Base-by-base conservation (phyloP, 1,140 invertebrate species). In the Euwallacea fornicatus region DNA sequence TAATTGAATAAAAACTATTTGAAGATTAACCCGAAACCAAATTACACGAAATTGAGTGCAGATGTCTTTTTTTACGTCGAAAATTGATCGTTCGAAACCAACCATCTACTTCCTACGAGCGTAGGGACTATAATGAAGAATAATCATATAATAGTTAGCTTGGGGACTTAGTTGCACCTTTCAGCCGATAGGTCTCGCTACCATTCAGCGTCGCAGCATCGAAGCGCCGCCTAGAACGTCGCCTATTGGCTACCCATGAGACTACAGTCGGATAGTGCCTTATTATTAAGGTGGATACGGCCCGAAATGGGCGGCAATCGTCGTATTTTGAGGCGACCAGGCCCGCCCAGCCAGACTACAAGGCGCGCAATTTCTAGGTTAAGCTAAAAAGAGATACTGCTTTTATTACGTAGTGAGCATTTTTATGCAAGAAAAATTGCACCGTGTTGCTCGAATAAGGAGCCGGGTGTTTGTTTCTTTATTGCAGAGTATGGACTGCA, bases 71-170 rank as follows among this genome's bases (percentile, higher is more conserved):
- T 78, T 78, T 78, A 75, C 76, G 76, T 74, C 69, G 76, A 77
- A 81, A 81, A 81, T 81, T 81, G 76, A 75, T 76, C 76, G 76
- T 75, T 78, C 77, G 53, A 77, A 76, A 74, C 76, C 77, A 79
- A 79, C 79, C 80, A 81, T 81, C 80, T 81, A 81, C 79, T 80
- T 80, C 79, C 79, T 79, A 80, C 80, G 80, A 79, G 76, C 76
- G 80, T 82, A 82, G 80, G 77, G 74, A 80, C 80, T 81, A 81
- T 81, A 82, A 82, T 82, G 80, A 82, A 80, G 80, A 78, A 81
- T 82, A 82, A 82, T 82, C 79, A 82, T 82, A 80, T 82, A 82
- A 82, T 82, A 80, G 80, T 77, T 66, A 76, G 76, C 78, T 79
- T 80, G 72, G 76, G 54, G n/a, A 71, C 67, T 7, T 62, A 69